phyloP scores from a whole-genome alignment of 2,888 invertebrate species.

The Hedychridium roseum region DNA sequence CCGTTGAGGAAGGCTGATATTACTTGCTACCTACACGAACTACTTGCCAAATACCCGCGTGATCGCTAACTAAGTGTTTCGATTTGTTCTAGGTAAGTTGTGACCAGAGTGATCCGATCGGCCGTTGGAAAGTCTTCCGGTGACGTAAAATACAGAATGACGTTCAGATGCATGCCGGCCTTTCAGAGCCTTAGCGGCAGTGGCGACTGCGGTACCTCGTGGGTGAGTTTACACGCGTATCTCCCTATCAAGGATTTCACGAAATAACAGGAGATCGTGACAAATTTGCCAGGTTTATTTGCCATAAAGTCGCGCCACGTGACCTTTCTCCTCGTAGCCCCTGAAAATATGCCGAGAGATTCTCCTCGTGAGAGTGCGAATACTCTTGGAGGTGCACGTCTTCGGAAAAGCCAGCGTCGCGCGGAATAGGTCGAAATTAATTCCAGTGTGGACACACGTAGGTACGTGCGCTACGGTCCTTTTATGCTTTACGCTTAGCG shows the following conservation, averaged over 20 bases:
- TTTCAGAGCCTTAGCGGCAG: slow-evolving; percentile 71
- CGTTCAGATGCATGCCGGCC: slow-evolving; percentile 74
- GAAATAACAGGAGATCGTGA: background rate
- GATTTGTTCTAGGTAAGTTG: slow-evolving; percentile 75
- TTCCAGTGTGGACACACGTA: no score
- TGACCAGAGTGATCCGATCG: slow-evolving; percentile 63
- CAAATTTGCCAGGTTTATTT: background rate
- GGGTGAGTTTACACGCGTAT: slow-evolving; percentile 69
- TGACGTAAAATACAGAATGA: slow-evolving; percentile 66
- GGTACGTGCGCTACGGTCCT: no score
- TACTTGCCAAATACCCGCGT: slow-evolving; percentile 4
- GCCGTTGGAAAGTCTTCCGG: slow-evolving; percentile 40
- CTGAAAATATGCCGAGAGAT: no score
- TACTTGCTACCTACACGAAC: no score
- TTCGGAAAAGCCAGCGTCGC: no score
- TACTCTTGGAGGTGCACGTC: no score
- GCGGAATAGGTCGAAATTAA: no score
- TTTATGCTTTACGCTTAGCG: no score
- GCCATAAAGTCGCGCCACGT: no score
- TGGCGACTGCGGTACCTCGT: slow-evolving; percentile 72
- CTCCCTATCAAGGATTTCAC: background rate
- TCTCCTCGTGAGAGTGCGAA: no score
- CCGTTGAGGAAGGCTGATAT: no score
- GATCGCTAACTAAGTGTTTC: slow-evolving; percentile 71
- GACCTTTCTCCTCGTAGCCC: no score